Base-by-base conservation (phyloP, 2,888 invertebrate genomes). In the Dinocampus coccinellae region DNA sequence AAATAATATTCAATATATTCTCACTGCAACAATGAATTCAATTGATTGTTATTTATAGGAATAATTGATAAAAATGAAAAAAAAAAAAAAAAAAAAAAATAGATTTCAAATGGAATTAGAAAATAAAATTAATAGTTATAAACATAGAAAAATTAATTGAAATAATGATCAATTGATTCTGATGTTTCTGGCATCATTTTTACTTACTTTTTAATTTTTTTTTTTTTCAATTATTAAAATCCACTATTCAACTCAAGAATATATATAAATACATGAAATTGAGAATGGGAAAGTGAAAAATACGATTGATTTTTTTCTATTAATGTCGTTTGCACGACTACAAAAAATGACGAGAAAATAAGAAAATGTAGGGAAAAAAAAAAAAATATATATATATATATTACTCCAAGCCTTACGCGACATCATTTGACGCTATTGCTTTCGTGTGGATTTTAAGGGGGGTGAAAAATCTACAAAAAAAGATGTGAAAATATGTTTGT, bases 241-340 rank as follows among this genome's bases (percentile, higher is more conserved):
- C 7, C 29, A 29, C 29, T 4, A 29, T 29, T 29, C 29, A 29
- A 7, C 7, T 29, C 29, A 29, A 4, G 7, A 4, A 29, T 29
- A 29, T 4, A 29, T 29, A 29, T 29, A 29, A 3, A 29, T 29
- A 36, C 10, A 36, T 36, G 10, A 33, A 34, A 10, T 33, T 16
- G 33, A 10, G 33, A 39, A 39, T 61, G 34, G 61, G 36, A 20
- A 61, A 61, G 20, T 26, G 22, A 9, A 36, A 39, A 39, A 61
- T 39, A 39, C 39, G 61, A 61, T 61, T 20, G 33, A n/a, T 20
- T 16, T 34, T 61, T 61, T 61, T 61, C 36, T 22, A 24, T 36
- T 36, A 39, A 61, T 61, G 22, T 61, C 61, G 39, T 61, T 61
- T 61, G 22, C 61, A 39, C 39, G 24, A 39, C 20, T 11, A 22